Base-by-base conservation (phyloP, 2,797 vertebrate genomes). In the Tragopan temminckii region DNA sequence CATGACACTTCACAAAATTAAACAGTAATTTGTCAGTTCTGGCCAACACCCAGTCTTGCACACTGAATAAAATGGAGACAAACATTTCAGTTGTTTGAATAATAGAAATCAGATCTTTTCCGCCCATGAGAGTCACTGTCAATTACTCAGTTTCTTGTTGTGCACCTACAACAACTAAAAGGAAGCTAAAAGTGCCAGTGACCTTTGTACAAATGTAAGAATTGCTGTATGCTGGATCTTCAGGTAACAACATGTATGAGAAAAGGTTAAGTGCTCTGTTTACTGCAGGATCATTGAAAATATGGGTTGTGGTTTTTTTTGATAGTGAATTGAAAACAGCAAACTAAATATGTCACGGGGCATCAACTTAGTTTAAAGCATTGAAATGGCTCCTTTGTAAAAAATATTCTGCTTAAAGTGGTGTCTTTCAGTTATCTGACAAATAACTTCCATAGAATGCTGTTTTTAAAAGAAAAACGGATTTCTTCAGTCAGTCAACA, bases 51-150 rank as follows among this genome's bases (percentile, higher is more conserved):
- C 74, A 13, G 12, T 36, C 10, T 89, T 66, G 64, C 29, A 3
- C 7, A 5, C 48, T 24, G 24, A 13, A 18, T 33, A 6, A 5
- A 29, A 11, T 0, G 0, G 1, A 1, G 18, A 5, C 20, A 31
- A 31, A 33, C n/a, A 2, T 24, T 61, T 17, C 1, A 9, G 11
- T 62, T 82, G 35, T 35, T 89, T 33, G 17, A 52, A 8, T 72
- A 13, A 13, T 19, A 43, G 7, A 11, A 5, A 3, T 5, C 33
- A 7, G 3, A 27, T 55, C 11, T 24, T 23, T 23, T 21, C 1
- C 0, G 1, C 5, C 3, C 2, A 7, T 31, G 23, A 23, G 23
- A 67, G 12, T 50, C 66, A 57, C 18, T n/a, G 19, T 7, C 7
- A 2, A 0, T 58, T 35, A 23, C 6, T 75, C n/a, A 0, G 3